Conservation (phyloP, 2,797 vertebrate genomes). For the Thamnophis elegans region DNA sequence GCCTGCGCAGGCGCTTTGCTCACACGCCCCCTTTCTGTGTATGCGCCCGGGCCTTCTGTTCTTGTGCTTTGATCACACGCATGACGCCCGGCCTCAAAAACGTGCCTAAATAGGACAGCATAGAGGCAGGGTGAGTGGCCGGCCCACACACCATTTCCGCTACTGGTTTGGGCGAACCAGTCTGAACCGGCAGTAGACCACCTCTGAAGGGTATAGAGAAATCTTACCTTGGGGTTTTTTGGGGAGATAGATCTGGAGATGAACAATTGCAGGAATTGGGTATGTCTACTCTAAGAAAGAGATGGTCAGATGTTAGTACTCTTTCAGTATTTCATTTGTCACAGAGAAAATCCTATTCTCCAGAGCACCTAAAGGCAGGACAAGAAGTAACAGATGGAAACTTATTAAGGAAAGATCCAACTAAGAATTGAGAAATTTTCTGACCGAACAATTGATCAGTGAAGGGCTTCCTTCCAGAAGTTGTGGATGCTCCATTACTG, state of each 20-base stretch:
- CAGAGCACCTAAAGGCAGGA: background rate
- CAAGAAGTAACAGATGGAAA: background rate
- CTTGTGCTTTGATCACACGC: too few species aligned
- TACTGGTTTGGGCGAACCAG: too few species aligned
- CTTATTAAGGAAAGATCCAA: background rate
- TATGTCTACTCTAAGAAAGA: background rate
- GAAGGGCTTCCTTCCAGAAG: background rate
- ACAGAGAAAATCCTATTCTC: background rate
- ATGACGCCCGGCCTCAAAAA: too few species aligned
- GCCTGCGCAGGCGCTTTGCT: too few species aligned
- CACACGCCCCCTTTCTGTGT: too few species aligned
- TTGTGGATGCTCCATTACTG: background rate
- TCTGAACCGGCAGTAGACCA: too few species aligned
- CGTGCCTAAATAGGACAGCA: too few species aligned
- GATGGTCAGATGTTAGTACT: background rate
- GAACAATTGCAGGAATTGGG: background rate
- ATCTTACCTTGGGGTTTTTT: background rate
- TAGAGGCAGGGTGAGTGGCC: too few species aligned
- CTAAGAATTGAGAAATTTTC: background rate
- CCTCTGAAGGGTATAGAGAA: background rate
- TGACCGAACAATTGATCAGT: background rate
- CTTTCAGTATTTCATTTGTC: background rate
- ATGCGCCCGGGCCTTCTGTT: too few species aligned
- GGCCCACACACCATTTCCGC: too few species aligned
- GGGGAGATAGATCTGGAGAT: background rate